Conservation (phyloP, 1,140 invertebrate genomes). For the Lordiphosa stackelbergi region DNA sequence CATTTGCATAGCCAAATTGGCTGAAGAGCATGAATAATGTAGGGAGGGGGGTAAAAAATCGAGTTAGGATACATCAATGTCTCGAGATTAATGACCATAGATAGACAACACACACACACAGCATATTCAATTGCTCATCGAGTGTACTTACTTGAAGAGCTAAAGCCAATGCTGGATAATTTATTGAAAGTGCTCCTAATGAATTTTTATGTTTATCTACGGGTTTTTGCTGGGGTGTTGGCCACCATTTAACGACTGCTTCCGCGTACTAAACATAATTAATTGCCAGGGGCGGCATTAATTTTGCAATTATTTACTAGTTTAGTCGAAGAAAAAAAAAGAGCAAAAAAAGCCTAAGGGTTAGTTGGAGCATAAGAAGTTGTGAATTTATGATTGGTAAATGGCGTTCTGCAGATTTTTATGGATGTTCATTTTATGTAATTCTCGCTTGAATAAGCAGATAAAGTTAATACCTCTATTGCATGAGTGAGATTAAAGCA, state of each 20-base stretch:
- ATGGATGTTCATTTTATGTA: not conserved
- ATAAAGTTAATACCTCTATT: not conserved
- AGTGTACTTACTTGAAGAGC: conserved; percentile 38
- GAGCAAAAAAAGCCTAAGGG: not conserved
- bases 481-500: not conserved
- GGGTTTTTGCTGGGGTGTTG: conserved; percentile 1
- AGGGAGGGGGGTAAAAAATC: conserved; percentile 3
- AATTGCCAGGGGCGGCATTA: conserved; percentile 52
- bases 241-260: conserved; percentile 49
- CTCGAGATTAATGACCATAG: conserved; percentile 64
- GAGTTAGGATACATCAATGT: conserved; percentile 32
- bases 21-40: conserved; percentile 11
- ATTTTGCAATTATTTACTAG: conserved; percentile 57
- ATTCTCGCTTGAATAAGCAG: no score
- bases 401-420: conserved; percentile 8
- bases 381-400: conserved; percentile 22
- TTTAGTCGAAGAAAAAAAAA: conserved; percentile 10
- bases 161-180: conserved; percentile 56
- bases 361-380: not conserved
- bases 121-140: conserved; percentile 61
- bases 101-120: conserved; percentile 32
- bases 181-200: conserved; percentile 64
- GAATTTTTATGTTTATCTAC: conserved; percentile 49
- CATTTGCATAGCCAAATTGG: conserved; percentile 71
- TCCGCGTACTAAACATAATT: conserved; percentile 67